Percentiles rank a stretch among this genome's conserved stretches.
phyloP scores from a whole-genome alignment of 2,113 vertebrate species.

The Protobothrops mucrosquamatus region DNA sequence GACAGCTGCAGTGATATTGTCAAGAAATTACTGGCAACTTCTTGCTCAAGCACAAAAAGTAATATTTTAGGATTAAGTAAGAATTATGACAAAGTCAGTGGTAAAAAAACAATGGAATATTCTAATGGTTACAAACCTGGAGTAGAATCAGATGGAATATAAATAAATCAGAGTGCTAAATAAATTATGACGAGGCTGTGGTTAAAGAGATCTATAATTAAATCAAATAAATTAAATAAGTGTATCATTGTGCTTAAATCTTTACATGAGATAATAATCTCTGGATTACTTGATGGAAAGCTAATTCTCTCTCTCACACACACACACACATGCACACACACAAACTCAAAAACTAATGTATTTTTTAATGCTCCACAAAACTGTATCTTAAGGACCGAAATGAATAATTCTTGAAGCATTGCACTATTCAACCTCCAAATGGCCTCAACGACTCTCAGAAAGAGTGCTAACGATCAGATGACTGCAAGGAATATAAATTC shows the following conservation, averaged over 20 bases:
- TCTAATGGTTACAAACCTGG: neutral
- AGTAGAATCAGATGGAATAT: neutral
- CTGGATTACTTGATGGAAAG: neutral
- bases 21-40: neutral
- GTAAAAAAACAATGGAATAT: neutral
- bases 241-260: neutral
- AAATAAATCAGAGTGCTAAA: neutral
- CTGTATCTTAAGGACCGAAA: neutral
- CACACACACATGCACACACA: neutral
- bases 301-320: neutral
- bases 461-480: too few species aligned
- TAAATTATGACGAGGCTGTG: neutral
- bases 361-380: neutral
- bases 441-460: too few species aligned
- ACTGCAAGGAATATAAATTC: too few species aligned
- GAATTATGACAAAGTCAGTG: neutral
- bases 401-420: neutral
- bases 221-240: neutral
- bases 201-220: neutral
- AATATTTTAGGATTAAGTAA: neutral
- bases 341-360: neutral
- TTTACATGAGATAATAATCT: neutral
- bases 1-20: neutral
- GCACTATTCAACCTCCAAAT: too few species aligned
- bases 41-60: neutral